Percentiles rank a stretch among this genome's conserved stretches.
These are phyloP conservation scores for Actinia tenebrosa DNA, from an alignment of 64 coral and sea anemone genomes.

Conservation along the genomic window DNA sequence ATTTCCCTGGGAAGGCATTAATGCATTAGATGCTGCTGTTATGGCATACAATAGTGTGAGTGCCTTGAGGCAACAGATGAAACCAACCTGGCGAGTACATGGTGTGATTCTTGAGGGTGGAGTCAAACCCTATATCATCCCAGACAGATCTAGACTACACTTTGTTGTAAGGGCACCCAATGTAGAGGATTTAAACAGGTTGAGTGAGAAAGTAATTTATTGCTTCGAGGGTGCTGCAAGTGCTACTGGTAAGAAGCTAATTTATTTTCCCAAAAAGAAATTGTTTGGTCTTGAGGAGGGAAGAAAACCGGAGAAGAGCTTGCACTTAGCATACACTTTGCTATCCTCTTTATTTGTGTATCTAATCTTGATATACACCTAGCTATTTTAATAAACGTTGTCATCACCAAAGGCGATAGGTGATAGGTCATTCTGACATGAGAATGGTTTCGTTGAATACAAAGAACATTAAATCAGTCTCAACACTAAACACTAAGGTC, in stretches of 20 bases:
- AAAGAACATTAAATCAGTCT: too few relatives aligned
- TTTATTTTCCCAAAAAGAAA: too few relatives aligned
- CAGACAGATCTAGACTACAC: conserved; percentile 62
- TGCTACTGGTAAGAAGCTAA: conserved; percentile 40
- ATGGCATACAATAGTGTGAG: conserved; percentile 70
- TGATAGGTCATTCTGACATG: too few relatives aligned
- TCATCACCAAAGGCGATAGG: too few relatives aligned
- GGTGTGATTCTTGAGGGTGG: conserved; percentile 71
- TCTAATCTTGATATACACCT: too few relatives aligned
- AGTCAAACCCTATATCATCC: conserved; percentile 63
- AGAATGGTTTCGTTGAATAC: too few relatives aligned
- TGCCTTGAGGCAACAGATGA: conserved; percentile 78
- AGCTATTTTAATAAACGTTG: too few relatives aligned
- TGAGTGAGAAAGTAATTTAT: conserved; percentile 40
- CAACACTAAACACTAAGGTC: too few relatives aligned
- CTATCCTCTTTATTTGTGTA: too few relatives aligned
- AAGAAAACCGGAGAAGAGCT: too few relatives aligned
- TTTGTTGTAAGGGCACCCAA: conserved; percentile 42
- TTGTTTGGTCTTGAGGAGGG: too few relatives aligned
- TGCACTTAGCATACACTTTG: not conserved
- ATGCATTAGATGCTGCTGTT: conserved; percentile 77
- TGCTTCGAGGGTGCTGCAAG: conserved; percentile 76
- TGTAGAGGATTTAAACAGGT: conserved; percentile 26
- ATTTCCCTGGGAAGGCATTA: conserved; percentile 82
- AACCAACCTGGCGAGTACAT: conserved; percentile 81